Evolutionary conservation across 2,888 invertebrate species (phyloP).

Genomic region (Coleophora flavipennella): DNA sequence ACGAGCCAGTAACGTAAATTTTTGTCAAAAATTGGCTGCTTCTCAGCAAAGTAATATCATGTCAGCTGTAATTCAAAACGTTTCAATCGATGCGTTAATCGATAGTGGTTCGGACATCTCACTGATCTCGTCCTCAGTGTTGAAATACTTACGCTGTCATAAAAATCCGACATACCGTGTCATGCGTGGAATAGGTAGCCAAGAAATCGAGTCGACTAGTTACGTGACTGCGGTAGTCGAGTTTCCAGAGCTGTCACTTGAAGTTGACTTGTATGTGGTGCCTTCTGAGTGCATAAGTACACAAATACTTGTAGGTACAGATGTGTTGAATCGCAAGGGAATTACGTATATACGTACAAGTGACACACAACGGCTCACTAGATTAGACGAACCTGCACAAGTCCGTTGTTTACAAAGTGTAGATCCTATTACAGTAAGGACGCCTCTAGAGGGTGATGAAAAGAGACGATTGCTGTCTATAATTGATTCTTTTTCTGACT

Average conservation of each 20-base stretch:
- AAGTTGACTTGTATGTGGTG: slow-evolving; percentile 12
- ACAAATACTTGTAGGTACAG: slow-evolving; percentile 10
- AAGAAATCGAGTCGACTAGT: slow-evolving; percentile 8
- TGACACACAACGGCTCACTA: not conserved
- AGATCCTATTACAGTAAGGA: too few species aligned
- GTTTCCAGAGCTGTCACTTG: slow-evolving; percentile 10
- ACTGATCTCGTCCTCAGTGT: slow-evolving; percentile 5
- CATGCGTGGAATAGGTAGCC: slow-evolving; percentile 13
- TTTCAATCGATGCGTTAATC: slow-evolving; percentile 13
- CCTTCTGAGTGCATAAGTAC: slow-evolving; percentile 4
- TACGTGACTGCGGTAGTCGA: slow-evolving; percentile 10
- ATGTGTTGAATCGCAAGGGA: not conserved
- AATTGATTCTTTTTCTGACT: too few species aligned
- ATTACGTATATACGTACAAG: not conserved
- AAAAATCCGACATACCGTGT: slow-evolving; percentile 3
- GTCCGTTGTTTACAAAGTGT: too few species aligned
- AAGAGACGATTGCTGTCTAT: too few species aligned
- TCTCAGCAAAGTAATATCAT: slow-evolving; percentile 4
- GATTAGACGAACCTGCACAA: slow-evolving; percentile 1
- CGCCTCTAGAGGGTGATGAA: too few species aligned
- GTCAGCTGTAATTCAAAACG: slow-evolving; percentile 7
- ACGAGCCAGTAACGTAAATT: slow-evolving; percentile 7
- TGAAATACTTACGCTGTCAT: slow-evolving; percentile 5
- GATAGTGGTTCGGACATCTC: slow-evolving; percentile 11
- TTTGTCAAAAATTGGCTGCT: not conserved